Evolutionary conservation across 2,113 vertebrate species (phyloP).

Genomic region (Octodon degus): DNA sequence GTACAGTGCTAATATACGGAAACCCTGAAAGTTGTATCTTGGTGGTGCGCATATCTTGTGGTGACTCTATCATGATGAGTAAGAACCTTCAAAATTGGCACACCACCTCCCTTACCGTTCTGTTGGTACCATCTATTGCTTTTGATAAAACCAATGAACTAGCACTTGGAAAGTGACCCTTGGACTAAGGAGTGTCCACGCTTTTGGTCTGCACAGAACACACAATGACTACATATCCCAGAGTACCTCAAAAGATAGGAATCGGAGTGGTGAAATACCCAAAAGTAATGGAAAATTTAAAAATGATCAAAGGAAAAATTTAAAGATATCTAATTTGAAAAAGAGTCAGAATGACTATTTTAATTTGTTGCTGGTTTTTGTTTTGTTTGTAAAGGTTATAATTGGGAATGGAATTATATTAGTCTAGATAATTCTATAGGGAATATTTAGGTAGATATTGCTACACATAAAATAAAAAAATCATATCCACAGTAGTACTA

Average conservation of each 20-base stretch:
- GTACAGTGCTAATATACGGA: fast-evolving
- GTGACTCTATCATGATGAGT: not conserved
- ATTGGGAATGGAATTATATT: not conserved
- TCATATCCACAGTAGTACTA: not conserved
- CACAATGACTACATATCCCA: not conserved
- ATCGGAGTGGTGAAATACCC: not conserved
- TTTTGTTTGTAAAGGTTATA: not conserved
- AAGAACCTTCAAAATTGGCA: not conserved
- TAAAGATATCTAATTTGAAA: not conserved
- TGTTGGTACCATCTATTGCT: too few species aligned
- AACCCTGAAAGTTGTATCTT: not conserved
- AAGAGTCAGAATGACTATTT: not conserved
- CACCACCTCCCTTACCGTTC: not conserved
- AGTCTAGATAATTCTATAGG: not conserved
- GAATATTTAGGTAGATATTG: not conserved
- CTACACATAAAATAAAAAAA: not conserved
- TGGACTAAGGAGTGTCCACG: not conserved
- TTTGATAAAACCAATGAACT: not conserved
- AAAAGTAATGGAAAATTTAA: not conserved
- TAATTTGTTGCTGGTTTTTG: not conserved
- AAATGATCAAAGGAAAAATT: not conserved
- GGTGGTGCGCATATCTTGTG: not conserved
- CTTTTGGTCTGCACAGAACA: not conserved
- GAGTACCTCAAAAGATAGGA: not conserved
- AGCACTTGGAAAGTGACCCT: not conserved